Percentiles rank a stretch among this genome's conserved stretches.
Conservation (phyloP, 1,140 invertebrate species). For the Leptinotarsa lineolata region DNA sequence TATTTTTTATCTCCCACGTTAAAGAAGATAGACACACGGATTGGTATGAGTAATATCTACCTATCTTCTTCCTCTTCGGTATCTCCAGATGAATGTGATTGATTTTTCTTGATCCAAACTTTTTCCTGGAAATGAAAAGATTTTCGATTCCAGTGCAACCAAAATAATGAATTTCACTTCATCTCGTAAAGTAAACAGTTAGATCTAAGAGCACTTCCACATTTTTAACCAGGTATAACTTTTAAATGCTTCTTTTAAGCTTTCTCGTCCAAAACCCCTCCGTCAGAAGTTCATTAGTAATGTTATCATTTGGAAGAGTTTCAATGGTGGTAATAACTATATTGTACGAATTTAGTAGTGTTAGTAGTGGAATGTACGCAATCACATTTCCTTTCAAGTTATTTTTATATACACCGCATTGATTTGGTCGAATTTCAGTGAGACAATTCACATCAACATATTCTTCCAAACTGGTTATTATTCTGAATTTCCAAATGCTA, state of each 20-base stretch:
- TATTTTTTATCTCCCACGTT: neutral
- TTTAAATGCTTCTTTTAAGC: neutral
- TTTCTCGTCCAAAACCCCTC: neutral
- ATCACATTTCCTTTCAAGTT: neutral
- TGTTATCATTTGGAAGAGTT: neutral
- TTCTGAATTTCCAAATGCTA: too few relatives aligned
- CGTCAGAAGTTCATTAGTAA: neutral
- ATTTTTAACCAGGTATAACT: too few relatives aligned
- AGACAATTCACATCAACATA: too few relatives aligned
- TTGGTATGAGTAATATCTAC: neutral
- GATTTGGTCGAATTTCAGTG: too few relatives aligned
- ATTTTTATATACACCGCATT: too few relatives aligned
- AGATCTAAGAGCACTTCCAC: too few relatives aligned
- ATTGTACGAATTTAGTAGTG: neutral
- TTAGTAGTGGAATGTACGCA: neutral
- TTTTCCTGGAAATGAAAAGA: neutral
- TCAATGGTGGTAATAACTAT: neutral
- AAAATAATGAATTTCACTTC: neutral
- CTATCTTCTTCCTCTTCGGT: neutral
- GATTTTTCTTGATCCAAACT: neutral
- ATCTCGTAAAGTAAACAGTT: neutral
- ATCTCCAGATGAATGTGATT: neutral
- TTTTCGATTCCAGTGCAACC: neutral
- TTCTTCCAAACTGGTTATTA: too few relatives aligned
- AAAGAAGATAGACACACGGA: neutral